phyloP scores from a whole-genome alignment of 2,797 vertebrate genomes.

The Falco peregrinus region DNA sequence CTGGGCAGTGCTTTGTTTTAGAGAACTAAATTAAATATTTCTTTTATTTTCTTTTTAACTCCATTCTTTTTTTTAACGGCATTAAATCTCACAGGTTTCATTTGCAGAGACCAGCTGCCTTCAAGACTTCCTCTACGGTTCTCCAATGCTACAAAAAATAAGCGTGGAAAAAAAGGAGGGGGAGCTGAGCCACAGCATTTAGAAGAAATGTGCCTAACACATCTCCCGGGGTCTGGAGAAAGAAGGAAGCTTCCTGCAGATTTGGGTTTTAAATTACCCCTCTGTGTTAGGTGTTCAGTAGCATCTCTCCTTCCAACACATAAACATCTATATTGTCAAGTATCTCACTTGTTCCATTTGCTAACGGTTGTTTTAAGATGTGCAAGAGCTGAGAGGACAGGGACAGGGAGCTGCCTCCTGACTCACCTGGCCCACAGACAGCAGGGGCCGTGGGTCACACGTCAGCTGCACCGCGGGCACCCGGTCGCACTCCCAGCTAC shows the following conservation, averaged over 20 bases:
- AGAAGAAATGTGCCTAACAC: background rate
- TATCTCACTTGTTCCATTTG: background rate
- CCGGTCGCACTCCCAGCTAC: background rate
- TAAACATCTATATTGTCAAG: background rate
- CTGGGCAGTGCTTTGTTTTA: background rate
- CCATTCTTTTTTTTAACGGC: background rate
- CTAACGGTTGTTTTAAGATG: background rate
- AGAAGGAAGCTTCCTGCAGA: background rate
- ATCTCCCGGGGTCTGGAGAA: background rate
- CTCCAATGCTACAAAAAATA: background rate
- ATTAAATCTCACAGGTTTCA: background rate
- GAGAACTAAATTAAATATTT: background rate
- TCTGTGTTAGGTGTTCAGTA: background rate
- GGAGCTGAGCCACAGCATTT: background rate
- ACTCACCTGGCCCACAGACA: background rate
- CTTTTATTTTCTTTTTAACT: background rate
- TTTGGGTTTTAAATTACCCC: background rate
- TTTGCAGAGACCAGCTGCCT: background rate
- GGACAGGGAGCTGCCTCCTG: background rate
- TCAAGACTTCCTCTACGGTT: background rate
- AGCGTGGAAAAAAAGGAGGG: background rate
- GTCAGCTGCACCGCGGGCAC: background rate
- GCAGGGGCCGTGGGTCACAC: background rate
- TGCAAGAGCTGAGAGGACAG: background rate
- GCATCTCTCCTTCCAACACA: background rate